Base-by-base conservation (phyloP, 1,140 invertebrate genomes). In the Lasioglossum baleicum region DNA sequence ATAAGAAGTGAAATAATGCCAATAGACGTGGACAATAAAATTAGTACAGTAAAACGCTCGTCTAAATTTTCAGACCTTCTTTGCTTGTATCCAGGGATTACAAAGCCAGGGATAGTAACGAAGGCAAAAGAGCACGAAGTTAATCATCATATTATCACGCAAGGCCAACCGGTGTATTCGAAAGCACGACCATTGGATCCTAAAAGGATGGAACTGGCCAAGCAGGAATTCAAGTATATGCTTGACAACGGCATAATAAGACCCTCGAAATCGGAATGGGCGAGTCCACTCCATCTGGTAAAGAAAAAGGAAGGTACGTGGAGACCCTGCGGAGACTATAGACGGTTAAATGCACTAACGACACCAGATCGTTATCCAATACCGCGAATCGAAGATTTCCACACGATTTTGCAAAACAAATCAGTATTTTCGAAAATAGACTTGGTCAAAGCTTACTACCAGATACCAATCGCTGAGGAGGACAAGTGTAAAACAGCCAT, bases 151-250 rank as follows among this genome's bases (percentile, higher is more conserved):
- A 68, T 68, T 22, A 22, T 68, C 42, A 68, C 35, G 10, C 6
- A 1, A 22, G 66, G 66, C 4, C 66, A 40, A 15, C 66, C 66
- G 5, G 44, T 68, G 10, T 11, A 40, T 11, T 22, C 35, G 42
- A 68, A n/a, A 22, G 66, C 66, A 20, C 40, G 66, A 20, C 35
- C 13, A 22, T 17, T 68, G 20, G 35, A 40, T 5, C 42, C 66
- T 5, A 44, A 68, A n/a, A 68, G 31, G 8, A 20, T 68, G 8
- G n/a, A 15, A 22, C 10, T 20, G 13, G 66, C 66, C 8, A 68
- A 68, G n/a, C 35, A 42, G 5, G 66, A 68, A n/a, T 68, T 68
- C 31, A 20, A 68, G 8, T 44, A 22, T 44, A 48, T 68, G 66
- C 42, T 68, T 2, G 40, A 68, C n/a, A 42, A 68, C 20, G 66